Conservation (phyloP, 2,888 invertebrate species). For the Pristionchus japonicus region DNA sequence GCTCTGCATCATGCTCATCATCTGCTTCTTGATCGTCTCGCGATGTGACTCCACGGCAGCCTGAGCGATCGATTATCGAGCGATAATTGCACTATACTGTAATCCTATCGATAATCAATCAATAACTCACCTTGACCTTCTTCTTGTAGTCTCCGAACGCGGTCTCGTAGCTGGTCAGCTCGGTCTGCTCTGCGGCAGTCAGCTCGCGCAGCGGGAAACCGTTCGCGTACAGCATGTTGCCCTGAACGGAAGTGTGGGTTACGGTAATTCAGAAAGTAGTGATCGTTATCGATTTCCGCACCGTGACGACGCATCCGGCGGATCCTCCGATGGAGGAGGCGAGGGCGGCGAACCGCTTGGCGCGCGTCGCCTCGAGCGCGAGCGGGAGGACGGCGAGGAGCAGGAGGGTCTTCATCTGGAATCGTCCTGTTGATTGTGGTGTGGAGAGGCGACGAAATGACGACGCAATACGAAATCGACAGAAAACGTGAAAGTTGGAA, state of each 20-base stretch:
- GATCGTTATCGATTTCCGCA: conserved; percentile 33
- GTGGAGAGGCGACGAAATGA: not conserved
- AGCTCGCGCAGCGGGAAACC: conserved; percentile 67
- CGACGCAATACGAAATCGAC: not conserved
- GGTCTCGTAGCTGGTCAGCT: conserved; percentile 59
- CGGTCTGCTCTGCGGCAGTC: conserved; percentile 62
- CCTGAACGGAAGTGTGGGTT: conserved; percentile 49
- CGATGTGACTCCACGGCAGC: conserved; percentile 22
- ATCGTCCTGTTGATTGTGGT: not conserved
- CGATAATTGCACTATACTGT: not conserved
- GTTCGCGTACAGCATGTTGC: conserved; percentile 69
- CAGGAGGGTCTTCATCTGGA: conserved; percentile 42
- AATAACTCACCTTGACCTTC: conserved; percentile 46
- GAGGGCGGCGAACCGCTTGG: conserved; percentile 56
- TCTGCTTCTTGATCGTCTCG: conserved; percentile 45
- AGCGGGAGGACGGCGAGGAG: conserved; percentile 38
- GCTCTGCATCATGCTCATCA: conserved; percentile 31
- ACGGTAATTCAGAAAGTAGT: too few relatives aligned
- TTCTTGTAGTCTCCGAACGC: conserved; percentile 65
- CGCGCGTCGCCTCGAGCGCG: conserved; percentile 18
- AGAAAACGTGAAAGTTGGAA: not conserved
- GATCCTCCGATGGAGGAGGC: conserved; percentile 67
- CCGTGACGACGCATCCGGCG: conserved; percentile 73
- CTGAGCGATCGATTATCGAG: conserved; percentile 29
- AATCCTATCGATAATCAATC: not conserved